Base-by-base conservation (phyloP, 2,113 vertebrate species). In the Gallinago paraguaiae region DNA sequence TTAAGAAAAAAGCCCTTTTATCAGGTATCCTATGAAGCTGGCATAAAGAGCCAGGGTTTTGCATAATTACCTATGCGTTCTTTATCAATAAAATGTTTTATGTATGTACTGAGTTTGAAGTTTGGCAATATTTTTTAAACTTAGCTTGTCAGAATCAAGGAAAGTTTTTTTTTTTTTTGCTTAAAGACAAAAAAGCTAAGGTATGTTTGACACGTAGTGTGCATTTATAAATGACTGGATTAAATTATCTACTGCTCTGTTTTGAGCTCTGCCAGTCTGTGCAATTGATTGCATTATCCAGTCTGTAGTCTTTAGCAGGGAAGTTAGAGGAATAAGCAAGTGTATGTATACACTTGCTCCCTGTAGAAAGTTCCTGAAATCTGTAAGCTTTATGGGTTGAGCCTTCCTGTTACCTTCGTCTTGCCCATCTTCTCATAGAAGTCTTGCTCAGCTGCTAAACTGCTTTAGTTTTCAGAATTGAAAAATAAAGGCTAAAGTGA, bases 1-100 rank as follows among this genome's bases (percentile, higher is more conserved):
- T 97, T 95, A 86, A 90, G 60, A 93, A 94, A 90, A 95, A 93
- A 83, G 30, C 64, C 64, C 60, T 71, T 96, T 89, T 93, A 81
- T 78, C 46, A 92, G 64, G 43, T 93, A 84, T 92, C 86, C 92
- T 92, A 51, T 75, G 86, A 95, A 93, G 86, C 76, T 67, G 22
- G 41, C 46, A 64, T 90, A 92, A 95, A 90, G 76, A 94, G 51
- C 28, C 33, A 71, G 80, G 43, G 35, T 56, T 35, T 83, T 96
- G 71, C 60, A n/a, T 90, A 95, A 96, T 91, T 84, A 75, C 56
- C 59, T 78, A 17, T 56, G 43, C 72, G 53, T 31, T 93, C 75
- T 90, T 90, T 76, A 86, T 82, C 86, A 90, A 67, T 54, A 80
- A 77, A 90, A 59, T 86, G 63, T 16, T 93, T 96, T 79, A 33